Conservation (phyloP, 2,888 invertebrate genomes). For the Ametastegia equiseti region DNA sequence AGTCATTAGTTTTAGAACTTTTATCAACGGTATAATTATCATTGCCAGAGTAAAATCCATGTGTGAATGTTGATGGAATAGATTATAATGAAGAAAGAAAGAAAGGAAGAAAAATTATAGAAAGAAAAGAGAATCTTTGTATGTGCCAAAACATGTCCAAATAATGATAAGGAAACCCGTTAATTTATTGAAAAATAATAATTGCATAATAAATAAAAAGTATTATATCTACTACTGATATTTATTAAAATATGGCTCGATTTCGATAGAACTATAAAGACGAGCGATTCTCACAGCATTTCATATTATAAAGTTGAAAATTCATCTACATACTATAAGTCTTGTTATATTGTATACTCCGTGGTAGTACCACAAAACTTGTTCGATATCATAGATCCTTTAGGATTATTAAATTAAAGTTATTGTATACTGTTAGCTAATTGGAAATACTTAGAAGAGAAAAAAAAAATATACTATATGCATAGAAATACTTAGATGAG, state of each 20-base stretch:
- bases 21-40: not conserved
- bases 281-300: not conserved
- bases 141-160: constrained; percentile 40
- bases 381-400: constrained; percentile 40
- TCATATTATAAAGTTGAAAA: not conserved
- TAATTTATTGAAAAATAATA: constrained; percentile 6
- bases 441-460: constrained; percentile 16
- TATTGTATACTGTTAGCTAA: constrained; percentile 28
- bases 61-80: not conserved
- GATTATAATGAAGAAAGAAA: too few species aligned
- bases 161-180: not conserved
- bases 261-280: not conserved
- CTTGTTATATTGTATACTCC: constrained; percentile 40
- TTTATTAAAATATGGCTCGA: not conserved
- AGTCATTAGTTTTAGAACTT: not conserved
- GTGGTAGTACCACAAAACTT: constrained; percentile 39
- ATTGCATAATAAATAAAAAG: not conserved
- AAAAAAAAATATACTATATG: constrained; percentile 25
- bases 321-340: constrained; percentile 5
- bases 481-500: not conserved
- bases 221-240: constrained; percentile 21
- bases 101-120: not conserved
- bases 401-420: not conserved
- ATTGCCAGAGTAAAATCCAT: not conserved
- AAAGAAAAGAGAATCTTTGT: not conserved